These are phyloP conservation scores for Chaenogobius annularis DNA, from an alignment of 2,113 vertebrate genomes.

Conservation along the genomic window DNA sequence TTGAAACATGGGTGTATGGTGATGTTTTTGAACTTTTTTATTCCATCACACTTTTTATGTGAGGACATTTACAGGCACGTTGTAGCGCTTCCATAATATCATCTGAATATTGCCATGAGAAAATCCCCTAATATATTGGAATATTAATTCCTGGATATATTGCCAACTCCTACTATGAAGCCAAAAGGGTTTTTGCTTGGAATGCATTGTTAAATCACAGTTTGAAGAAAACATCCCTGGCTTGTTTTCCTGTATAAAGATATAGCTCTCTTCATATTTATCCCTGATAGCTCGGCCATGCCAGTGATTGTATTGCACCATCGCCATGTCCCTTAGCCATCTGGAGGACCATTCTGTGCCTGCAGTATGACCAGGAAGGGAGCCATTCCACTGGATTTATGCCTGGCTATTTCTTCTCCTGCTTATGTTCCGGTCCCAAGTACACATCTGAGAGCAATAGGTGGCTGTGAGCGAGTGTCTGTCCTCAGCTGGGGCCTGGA, in stretches of 20 bases:
- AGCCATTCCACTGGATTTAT: slow-evolving; percentile 74
- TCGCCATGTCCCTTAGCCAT: slow-evolving; percentile 70
- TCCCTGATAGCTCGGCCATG: slow-evolving; percentile 58
- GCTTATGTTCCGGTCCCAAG: slow-evolving; percentile 63
- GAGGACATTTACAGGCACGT: not conserved
- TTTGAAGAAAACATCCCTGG: slow-evolving; percentile 36
- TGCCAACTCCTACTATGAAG: not conserved
- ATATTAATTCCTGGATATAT: not conserved
- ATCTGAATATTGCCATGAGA: not conserved
- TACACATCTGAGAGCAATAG: slow-evolving; percentile 69
- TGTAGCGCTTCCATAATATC: not conserved
- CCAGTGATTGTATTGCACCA: slow-evolving; percentile 72
- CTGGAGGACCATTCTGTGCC: slow-evolving; percentile 71
- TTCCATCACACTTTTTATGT: not conserved
- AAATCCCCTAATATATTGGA: not conserved
- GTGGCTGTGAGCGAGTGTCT: slow-evolving; percentile 55
- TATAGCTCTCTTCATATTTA: slow-evolving; percentile 67
- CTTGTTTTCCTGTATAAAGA: slow-evolving; percentile 45
- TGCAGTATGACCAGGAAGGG: slow-evolving; percentile 67
- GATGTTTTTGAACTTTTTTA: not conserved
- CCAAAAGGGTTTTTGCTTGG: not conserved
- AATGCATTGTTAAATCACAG: slow-evolving; percentile 31
- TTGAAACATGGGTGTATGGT: not conserved
- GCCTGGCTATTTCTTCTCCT: slow-evolving; percentile 63
- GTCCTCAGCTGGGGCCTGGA: slow-evolving; percentile 56